Base-by-base conservation (phyloP, 2,113 vertebrate species). In the Tylochromis polylepis region DNA sequence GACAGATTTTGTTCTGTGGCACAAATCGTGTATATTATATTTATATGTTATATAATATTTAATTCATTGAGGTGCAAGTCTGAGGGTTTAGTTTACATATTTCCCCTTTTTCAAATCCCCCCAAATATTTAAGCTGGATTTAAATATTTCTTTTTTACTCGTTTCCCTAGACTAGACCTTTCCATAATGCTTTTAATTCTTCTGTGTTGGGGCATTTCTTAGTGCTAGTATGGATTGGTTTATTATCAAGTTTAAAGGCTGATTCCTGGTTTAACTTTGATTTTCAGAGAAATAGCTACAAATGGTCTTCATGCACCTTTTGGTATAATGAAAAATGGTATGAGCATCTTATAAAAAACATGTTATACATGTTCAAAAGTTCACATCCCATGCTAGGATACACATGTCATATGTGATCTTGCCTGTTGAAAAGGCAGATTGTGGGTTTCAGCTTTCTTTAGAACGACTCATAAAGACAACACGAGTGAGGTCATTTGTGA, bases 111-210 rank as follows among this genome's bases (percentile, higher is more conserved):
- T 43, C n/a, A 70, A 70, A 43, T 9, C 38, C 12, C 7, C 41
- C 38, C 22, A 6, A 46, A 72, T 27, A 72, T 46, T 72, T 72
- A 43, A 46, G 5, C 14, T 43, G 38, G 14, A 72, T 72, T 72
- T 72, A 46, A 72, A 46, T 46, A 27, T 46, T 43, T 43, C 1
- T 70, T 43, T 0, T 72, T 72, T 72, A 24, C 8, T 18, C 18
- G 38, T 18, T 43, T 72, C 41, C 14, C 22, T 46, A 4, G 9
- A 0, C 7, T 43, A 0, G 38, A 43, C n/a, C n/a, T 43, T 11
- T 46, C 38, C 2, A 11, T 46, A 0, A 70, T 24, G n/a, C 62
- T 22, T 41, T 41, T 8, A 67, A 67, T 9, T 16, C 65, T 70
- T 70, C 12, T 0, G 24, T 43, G 36, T 27, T 24, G 38, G 38